These are phyloP conservation scores for Hecatera dysodea DNA, from an alignment of 2,888 invertebrate genomes.

Conservation along the genomic window DNA sequence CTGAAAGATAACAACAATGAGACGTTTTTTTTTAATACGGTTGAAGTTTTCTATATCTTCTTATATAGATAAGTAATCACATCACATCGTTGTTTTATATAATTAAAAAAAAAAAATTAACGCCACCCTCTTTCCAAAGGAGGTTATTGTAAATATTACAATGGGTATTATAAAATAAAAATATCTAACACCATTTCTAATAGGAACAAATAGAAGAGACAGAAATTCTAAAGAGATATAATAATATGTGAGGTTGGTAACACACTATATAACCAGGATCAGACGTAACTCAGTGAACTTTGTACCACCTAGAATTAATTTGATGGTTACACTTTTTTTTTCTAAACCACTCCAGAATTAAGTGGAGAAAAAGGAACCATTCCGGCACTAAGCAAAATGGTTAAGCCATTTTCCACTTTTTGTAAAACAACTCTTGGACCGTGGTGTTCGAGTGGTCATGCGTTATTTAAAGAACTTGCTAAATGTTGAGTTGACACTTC, in stretches of 20 bases:
- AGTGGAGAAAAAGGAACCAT: too few species aligned
- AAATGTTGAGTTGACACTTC: too few species aligned
- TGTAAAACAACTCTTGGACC: too few species aligned
- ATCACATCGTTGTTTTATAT: neutral
- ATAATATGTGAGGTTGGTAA: neutral
- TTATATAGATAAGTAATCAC: neutral
- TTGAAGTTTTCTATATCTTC: too few species aligned
- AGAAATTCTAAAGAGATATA: slow-evolving; percentile 19
- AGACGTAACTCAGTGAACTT: too few species aligned
- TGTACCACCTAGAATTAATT: too few species aligned
- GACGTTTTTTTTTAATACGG: neutral
- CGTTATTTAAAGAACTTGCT: too few species aligned
- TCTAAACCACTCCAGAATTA: too few species aligned
- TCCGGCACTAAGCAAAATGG: too few species aligned
- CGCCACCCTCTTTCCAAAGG: neutral
- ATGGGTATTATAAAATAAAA: slow-evolving; percentile 1
- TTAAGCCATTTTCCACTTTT: too few species aligned
- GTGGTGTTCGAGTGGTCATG: too few species aligned
- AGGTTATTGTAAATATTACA: slow-evolving; percentile 41
- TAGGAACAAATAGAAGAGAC: slow-evolving; percentile 15
- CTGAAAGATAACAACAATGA: slow-evolving; percentile 5
- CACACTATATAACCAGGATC: slow-evolving; percentile 11
- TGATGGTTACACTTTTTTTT: too few species aligned
- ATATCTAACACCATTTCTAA: slow-evolving; percentile 7
- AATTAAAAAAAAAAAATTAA: neutral